Base-by-base conservation (phyloP, 2,888 invertebrate species). In the Meganola albula region DNA sequence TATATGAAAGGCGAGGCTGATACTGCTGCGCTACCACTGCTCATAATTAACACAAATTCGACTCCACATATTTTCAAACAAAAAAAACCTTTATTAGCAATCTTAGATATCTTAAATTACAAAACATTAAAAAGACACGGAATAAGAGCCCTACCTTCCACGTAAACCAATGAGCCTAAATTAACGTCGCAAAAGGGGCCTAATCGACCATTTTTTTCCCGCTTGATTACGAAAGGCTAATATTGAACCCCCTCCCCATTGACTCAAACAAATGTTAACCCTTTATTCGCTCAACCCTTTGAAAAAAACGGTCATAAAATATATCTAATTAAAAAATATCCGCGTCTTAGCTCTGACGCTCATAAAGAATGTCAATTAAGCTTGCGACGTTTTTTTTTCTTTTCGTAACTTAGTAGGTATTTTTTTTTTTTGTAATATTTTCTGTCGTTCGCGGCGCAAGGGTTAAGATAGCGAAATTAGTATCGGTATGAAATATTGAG, bases 291-390 rank as follows among this genome's bases (percentile, higher is more conserved):
- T 66, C 63, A 63, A 76, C 80, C 80, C 82, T 74, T 84, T 79
- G 75, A 71, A 83, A 85, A 84, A 84, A 85, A 78, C 62, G 30
- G 74, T 74, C 85, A 86, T 87, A 87, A 87, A 87, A 87, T 87
- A 87, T 87, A 87, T 86, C 86, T 87, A 87, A 87, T 87, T 87
- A 87, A 86, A 87, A 87, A 87, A 87, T 86, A 86, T 86, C 80
- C 86, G 73, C 74, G 74, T 76, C 74, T 78, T 74, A 78, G 83
- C 83, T 74, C 84, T 83, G 84, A 82, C 85, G 83, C 70, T 76
- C 84, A 84, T 87, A 87, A 87, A 87, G 87, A 87, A 87, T 86
- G 87, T 84, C 87, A 87, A 87, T 87, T 87, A 87, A 74, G 75
- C 47, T 45, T 58, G 71, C 73, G 79, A 75, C 77, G 71, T 70